phyloP scores from a whole-genome alignment of 1,140 invertebrate species.

The Drosophila hydei region DNA sequence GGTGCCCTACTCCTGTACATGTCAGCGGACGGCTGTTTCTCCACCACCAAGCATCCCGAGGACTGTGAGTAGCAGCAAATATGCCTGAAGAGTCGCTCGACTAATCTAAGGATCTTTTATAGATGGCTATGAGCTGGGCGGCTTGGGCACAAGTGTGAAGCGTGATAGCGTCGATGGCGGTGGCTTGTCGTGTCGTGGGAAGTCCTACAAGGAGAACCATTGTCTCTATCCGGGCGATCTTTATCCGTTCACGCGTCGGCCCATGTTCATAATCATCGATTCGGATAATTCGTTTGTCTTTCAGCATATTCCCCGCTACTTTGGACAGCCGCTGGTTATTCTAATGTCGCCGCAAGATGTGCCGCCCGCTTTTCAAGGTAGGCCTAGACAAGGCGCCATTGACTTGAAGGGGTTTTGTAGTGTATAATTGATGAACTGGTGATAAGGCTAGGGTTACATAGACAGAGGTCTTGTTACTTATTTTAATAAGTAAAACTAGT shows the following conservation, averaged over 20 bases:
- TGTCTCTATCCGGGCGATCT: slow-evolving; percentile 96
- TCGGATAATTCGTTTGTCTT: slow-evolving; percentile 98
- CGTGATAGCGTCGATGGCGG: slow-evolving; percentile 86
- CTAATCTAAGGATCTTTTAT: slow-evolving; percentile 16
- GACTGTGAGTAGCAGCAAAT: slow-evolving; percentile 88
- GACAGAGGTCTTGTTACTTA: too few relatives aligned
- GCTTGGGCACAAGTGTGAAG: slow-evolving; percentile 93
- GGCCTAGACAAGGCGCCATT: too few relatives aligned
- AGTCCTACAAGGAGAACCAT: slow-evolving; percentile 92
- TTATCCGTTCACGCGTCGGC: slow-evolving; percentile 95
- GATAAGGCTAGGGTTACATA: too few relatives aligned
- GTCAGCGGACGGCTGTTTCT: slow-evolving; percentile 96
- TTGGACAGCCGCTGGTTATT: slow-evolving; percentile 97
- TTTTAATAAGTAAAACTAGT: too few relatives aligned
- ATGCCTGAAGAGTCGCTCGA: too few relatives aligned
- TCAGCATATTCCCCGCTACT: slow-evolving; percentile 95
- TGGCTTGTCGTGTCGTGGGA: slow-evolving; percentile 85
- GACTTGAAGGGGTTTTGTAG: too few relatives aligned
- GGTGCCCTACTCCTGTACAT: slow-evolving; percentile 96
- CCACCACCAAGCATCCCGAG: slow-evolving; percentile 94
- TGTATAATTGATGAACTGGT: too few relatives aligned
- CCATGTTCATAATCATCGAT: slow-evolving; percentile 96
- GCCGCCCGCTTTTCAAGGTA: slow-evolving; percentile 92
- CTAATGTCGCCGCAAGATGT: slow-evolving; percentile 97
- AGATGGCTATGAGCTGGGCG: slow-evolving; percentile 97